Base-by-base conservation (phyloP, 2,888 invertebrate species). In the Papilio demoleus region DNA sequence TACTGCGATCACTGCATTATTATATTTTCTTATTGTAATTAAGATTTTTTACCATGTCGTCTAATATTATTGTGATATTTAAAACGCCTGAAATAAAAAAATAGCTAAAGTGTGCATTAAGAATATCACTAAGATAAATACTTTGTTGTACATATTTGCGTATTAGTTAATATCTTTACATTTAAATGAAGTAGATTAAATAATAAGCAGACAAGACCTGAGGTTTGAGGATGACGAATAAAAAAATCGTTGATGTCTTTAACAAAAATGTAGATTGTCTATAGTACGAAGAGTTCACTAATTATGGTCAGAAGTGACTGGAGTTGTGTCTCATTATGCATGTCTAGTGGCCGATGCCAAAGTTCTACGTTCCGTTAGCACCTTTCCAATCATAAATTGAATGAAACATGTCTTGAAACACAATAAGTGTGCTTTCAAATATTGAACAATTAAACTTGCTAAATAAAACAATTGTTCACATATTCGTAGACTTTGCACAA, bases 381-480 rank as follows among this genome's bases (percentile, higher is more conserved):
- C 68, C 68, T 68, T 68, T 68, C 68, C 38, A 68, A 68, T 64
- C 27, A 64, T 68, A 64, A 68, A 68, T 59, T 59, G 38, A 14
- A 59, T 31, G 50, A 50, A 68, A 64, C 50, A 38, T 63, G 62
- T 36, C 47, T 64, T 58, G 22, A 47, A 63, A 59, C 22, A 58
- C 68, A 64, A 59, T 68, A 45, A 17, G 17, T 36, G 5, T 17
- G 56, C 19, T 42, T 34, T 61, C 22, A 38, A 17, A 36, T 8
- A 22, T 24, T 14, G 17, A 27, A 5, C 14, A 40, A 19, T 60
- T 17, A 60, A 22, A 45, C 11, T 27, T 58, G 27, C 14, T n/a
- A 14, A 53, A 24, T 27, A 17, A 31, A 24, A 17, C 27, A 1
- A 31, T 11, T 31, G 53, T 31, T 1, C 11, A 22, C 11, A 45